Evolutionary conservation across 92 coral and sea anemone genomes (phyloP), one percentile per base, ranked within the genome.

Genomic region (Epizoanthus ramosus): DNA sequence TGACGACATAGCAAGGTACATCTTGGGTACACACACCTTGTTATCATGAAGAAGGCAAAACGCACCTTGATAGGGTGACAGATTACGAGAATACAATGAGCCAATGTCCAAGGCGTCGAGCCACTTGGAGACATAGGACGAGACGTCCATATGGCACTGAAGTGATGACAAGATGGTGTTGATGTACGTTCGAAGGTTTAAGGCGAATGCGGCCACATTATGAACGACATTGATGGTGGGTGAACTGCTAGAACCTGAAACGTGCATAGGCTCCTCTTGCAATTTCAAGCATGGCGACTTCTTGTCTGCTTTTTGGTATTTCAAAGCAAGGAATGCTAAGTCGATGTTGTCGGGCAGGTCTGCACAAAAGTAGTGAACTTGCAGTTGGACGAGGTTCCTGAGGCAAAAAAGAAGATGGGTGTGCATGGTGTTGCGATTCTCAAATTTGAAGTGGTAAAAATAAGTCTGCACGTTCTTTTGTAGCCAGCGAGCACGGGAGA

Each of bases 381-480:
- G 71, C 58, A 6, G 12, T 43, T 33, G 15, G 9, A 2, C n/a
- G n/a, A 90, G 0, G 52, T 67, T 80, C 57, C 71, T 54, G 12
- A 86, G 41, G 85, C 90, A 90, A 0, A 89, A 84, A 52, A 88
- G 28, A 8, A 89, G 52, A 56, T 89, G 92, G 0, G 80, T 39
- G 28, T 88, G 91, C 0, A 71, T 77, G 0, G 92, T 85, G 0
- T 80, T 85, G 5, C 88, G 2, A 12, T 75, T 47, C 47, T 84
- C 83, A 59, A 89, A 89, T n/a, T 86, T 87, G 21, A 86, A 75
- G 0, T 87, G 80, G 10, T 89, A 89, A 18, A 89, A n/a, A n/a
- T n/a, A n/a, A n/a, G n/a, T n/a, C n/a, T n/a, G n/a, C n/a, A n/a
- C n/a, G n/a, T n/a, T n/a, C 86, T n/a, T n/a, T n/a, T n/a, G n/a